Evolutionary conservation across 2,113 vertebrate genomes (phyloP).

Genomic region (Indri indri): DNA sequence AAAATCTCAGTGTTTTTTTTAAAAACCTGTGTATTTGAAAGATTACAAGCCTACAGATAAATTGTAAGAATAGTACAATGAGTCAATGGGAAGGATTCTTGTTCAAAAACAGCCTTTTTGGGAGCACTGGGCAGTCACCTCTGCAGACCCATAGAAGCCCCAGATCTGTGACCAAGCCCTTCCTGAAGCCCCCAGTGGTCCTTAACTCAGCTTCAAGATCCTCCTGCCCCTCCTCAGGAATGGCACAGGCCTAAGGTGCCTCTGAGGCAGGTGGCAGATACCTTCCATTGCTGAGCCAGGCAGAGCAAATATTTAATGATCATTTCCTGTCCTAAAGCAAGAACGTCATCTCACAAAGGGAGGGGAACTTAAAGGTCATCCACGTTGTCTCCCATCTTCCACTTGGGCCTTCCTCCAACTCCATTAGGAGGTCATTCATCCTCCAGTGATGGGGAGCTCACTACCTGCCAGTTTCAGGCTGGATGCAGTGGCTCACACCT

Average conservation of each 20-base stretch:
- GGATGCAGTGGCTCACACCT: too few species aligned
- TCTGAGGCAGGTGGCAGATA: slow-evolving; percentile 5
- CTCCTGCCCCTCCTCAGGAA: background rate
- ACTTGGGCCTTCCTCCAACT: background rate
- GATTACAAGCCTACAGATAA: background rate
- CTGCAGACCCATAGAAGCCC: background rate
- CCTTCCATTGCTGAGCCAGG: background rate
- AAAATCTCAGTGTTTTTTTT: background rate
- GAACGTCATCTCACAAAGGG: background rate
- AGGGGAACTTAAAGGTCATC: background rate
- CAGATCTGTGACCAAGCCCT: background rate
- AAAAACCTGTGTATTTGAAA: background rate
- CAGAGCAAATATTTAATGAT: slow-evolving; percentile 60
- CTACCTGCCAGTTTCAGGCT: too few species aligned
- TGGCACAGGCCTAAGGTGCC: background rate
- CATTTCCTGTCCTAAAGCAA: slow-evolving; percentile 36
- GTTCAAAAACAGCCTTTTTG: background rate
- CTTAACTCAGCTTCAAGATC: background rate
- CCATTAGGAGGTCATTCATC: background rate
- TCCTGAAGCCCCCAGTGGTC: background rate
- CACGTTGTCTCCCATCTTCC: background rate
- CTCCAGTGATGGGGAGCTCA: background rate
- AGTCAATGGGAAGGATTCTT: background rate
- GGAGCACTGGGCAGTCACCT: background rate
- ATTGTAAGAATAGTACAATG: background rate